Percentiles rank a stretch among this genome's conserved stretches.
Conservation (phyloP, 1,140 invertebrate genomes). For the Venturia canescens region DNA sequence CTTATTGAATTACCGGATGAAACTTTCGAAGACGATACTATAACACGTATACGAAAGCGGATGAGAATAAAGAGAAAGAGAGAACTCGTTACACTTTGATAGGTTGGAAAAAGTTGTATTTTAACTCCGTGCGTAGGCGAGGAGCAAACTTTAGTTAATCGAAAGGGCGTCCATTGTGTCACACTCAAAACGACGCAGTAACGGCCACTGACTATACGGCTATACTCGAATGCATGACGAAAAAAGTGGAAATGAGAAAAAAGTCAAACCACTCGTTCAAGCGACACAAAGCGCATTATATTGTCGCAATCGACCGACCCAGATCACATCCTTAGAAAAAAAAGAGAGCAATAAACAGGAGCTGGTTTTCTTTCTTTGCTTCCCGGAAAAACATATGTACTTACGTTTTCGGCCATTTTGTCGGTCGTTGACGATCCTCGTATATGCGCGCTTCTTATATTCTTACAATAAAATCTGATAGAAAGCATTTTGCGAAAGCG, state of each 20-base stretch:
- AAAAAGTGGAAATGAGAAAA: neutral
- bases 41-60: neutral
- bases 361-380: neutral
- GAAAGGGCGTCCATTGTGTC: conserved; percentile 22
- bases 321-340: conserved; percentile 52
- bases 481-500: no score
- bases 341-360: neutral
- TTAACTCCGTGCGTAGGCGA: neutral
- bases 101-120: no score
- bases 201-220: neutral
- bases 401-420: neutral
- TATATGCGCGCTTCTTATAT: no score
- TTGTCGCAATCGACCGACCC: conserved; percentile 62
- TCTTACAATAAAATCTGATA: no score
- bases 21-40: neutral
- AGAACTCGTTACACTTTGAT: neutral
- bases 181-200: neutral
- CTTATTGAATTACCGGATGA: conserved; percentile 4
- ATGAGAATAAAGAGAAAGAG: neutral
- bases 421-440: neutral
- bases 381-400: neutral
- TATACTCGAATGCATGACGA: neutral
- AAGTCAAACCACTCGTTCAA: conserved; percentile 16
- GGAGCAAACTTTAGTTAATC: conserved; percentile 2
- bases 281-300: conserved; percentile 62